phyloP scores from a whole-genome alignment of 2,888 invertebrate species.

The Drosophila paranaensis region DNA sequence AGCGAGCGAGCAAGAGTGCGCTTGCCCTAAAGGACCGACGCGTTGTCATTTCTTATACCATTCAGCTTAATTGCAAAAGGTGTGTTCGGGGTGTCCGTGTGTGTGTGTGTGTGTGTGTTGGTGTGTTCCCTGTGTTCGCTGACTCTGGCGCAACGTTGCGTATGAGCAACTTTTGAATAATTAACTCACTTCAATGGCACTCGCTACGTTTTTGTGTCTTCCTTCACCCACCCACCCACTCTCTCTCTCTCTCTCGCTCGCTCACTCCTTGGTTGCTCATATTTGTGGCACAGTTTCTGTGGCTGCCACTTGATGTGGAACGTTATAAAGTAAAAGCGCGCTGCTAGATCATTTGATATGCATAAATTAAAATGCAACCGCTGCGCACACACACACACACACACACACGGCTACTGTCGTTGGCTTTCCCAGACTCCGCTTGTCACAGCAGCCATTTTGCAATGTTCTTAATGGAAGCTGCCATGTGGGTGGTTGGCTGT shows the following conservation, averaged over 20 bases:
- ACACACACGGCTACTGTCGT: slow-evolving; percentile 15
- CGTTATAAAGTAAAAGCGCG: slow-evolving; percentile 71
- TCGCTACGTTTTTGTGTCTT: slow-evolving; percentile 26
- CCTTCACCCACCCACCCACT: background rate
- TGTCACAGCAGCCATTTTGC: slow-evolving; percentile 34
- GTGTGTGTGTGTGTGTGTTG: slow-evolving; percentile 10
- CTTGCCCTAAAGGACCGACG: slow-evolving; percentile 26
- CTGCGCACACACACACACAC: slow-evolving; percentile 37
- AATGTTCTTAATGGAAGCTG: slow-evolving; percentile 55
- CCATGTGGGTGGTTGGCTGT: slow-evolving; percentile 1
- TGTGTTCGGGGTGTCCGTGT: slow-evolving; percentile 3
- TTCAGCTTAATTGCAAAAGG: slow-evolving; percentile 47
- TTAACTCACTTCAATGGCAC: slow-evolving; percentile 74
- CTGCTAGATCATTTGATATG: slow-evolving; percentile 68
- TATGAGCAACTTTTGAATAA: slow-evolving; percentile 81
- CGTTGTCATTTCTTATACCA: slow-evolving; percentile 46
- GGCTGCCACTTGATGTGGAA: slow-evolving; percentile 67
- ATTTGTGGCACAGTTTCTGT: slow-evolving; percentile 22
- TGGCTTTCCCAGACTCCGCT: too few relatives aligned
- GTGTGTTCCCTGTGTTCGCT: background rate
- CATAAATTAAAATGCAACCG: slow-evolving; percentile 71
- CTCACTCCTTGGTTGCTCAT: slow-evolving; percentile 7
- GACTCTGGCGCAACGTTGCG: slow-evolving; percentile 65
- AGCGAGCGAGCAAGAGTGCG: background rate
- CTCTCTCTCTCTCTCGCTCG: background rate